phyloP scores from a whole-genome alignment of 2,797 vertebrate genomes.

The Enteromius viviparus region DNA sequence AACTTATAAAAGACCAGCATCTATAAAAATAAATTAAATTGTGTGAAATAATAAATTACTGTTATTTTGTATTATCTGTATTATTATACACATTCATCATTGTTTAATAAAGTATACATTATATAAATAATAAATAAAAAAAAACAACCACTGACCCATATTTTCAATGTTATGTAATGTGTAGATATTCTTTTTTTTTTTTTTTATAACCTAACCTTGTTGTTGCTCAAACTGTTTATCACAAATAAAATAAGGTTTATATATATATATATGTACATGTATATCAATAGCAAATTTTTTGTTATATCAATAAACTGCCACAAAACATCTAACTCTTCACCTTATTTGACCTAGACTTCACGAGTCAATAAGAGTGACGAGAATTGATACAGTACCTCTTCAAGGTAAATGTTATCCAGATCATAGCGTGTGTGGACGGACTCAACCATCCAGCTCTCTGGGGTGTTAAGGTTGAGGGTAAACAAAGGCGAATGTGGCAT shows the following conservation, averaged over 20 bases:
- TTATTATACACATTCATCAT: neutral
- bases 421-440: slow-evolving; percentile 94
- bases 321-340: neutral
- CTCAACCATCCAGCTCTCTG: slow-evolving; percentile 99
- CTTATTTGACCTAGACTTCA: neutral
- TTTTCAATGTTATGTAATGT: neutral
- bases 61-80: neutral
- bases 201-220: neutral
- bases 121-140: neutral
- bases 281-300: neutral
- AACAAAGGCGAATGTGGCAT: slow-evolving; percentile 97
- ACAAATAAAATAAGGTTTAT: neutral
- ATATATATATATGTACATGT: too few relatives aligned
- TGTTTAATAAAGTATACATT: neutral
- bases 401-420: slow-evolving; percentile 97
- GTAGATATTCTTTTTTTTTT: neutral
- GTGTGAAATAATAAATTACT: neutral
- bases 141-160: neutral
- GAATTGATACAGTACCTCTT: slow-evolving; percentile 81
- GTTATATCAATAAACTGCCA: neutral
- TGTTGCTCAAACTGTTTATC: neutral
- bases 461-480: slow-evolving; percentile 94
- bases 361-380: neutral
- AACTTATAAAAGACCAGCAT: neutral
- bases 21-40: neutral